Base-by-base conservation (phyloP, 2,113 vertebrate genomes). In the Microtus oregoni region DNA sequence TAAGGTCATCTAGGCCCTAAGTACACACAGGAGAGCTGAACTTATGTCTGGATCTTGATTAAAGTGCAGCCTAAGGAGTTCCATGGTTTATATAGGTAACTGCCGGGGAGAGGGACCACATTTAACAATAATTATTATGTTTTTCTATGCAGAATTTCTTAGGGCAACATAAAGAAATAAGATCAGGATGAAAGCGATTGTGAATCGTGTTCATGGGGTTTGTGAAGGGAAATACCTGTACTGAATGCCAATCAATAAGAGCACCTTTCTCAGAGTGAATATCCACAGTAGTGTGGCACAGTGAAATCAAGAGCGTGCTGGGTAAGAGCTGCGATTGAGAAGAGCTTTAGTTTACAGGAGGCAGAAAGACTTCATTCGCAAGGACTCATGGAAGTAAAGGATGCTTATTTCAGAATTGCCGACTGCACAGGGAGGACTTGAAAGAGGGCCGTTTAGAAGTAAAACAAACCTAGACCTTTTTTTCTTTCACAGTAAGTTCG, bases 61-160 rank as follows among this genome's bases (percentile, higher is more conserved):
- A 61, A 61, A 55, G 68, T 96, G 63, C 4, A 78, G 72, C 90
- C 96, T 93, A 88, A 90, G 67, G 76, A 94, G 28, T 10, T 30
- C 3, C 24, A 12, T 68, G 2, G 14, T 93, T 93, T 92, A 72
- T 30, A 38, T 28, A 96, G 67, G 38, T 47, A 81, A 70, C 81
- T 89, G 47, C 44, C 26, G 44, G 4, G 44, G 13, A 83, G 30
- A 92, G 55, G 26, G 7, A 9, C 24, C 11, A 47, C 70, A 81
- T 68, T 96, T 90, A 90, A 58, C 19, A 92, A 38, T 86, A 94
- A 91, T 96, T 85, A 82, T 79, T 89, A 75, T 28, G 65, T 89
- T 95, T 95, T 96, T 72, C 32, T 30, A 17, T 86, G 3, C 17
- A 97, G 58, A 95, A 68, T 76, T 89, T 87, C 65, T 76, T 81